phyloP scores from a whole-genome alignment of 2,113 vertebrate species.

The Nerophis lumbriciformis region DNA sequence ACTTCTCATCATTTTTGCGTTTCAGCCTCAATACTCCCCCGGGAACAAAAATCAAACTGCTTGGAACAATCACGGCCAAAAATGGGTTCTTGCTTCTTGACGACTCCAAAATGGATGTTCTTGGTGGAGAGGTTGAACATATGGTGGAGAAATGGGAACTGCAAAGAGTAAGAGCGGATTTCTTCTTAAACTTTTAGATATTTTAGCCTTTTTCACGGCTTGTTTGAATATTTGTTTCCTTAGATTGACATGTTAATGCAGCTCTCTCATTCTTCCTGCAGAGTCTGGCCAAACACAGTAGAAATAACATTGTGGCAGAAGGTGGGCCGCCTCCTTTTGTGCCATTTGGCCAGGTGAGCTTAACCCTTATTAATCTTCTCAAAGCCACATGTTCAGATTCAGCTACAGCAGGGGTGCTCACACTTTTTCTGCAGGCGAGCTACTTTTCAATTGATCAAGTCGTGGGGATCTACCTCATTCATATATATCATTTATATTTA shows the following conservation, averaged over 20 bases:
- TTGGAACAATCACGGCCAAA: constrained; percentile 82
- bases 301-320: constrained; percentile 92
- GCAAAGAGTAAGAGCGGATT: constrained; percentile 83
- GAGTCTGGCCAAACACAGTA: constrained; percentile 94
- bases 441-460: no score
- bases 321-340: constrained; percentile 97
- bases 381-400: background rate
- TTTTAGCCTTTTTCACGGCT: background rate
- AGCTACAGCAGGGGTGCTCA: no score
- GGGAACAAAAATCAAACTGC: constrained; percentile 93
- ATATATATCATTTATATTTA: no score
- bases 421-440: no score
- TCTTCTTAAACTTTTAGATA: background rate
- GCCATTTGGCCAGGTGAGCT: constrained; percentile 92
- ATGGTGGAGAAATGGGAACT: constrained; percentile 98
- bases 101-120: constrained; percentile 84
- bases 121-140: constrained; percentile 94
- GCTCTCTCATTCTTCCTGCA: constrained; percentile 46
- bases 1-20: constrained; percentile 18
- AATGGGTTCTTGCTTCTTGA: constrained; percentile 91
- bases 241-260: background rate
- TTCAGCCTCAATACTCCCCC: constrained; percentile 81
- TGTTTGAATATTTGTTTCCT: background rate
- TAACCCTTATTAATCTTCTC: background rate
- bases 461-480: no score